Percentiles rank a stretch among this genome's conserved stretches.
phyloP scores from a whole-genome alignment of 2,797 vertebrate species.

The Sitta carolinensis region DNA sequence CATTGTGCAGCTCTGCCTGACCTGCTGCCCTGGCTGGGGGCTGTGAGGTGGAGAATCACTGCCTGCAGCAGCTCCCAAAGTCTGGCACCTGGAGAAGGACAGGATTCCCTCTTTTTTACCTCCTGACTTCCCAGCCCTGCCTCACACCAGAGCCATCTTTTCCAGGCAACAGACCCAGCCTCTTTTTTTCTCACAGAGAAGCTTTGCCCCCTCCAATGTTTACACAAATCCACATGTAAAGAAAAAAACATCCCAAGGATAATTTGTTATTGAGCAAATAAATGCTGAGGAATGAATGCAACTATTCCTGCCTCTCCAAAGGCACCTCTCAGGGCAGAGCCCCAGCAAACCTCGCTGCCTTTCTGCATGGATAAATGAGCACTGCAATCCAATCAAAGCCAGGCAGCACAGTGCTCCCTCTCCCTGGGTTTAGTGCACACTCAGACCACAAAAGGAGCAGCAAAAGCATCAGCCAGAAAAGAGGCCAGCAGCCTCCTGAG shows the following conservation, averaged over 20 bases:
- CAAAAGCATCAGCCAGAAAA: conserved; percentile 1
- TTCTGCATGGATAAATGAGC: background rate
- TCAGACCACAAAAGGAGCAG: conserved; percentile 18
- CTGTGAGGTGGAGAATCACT: background rate
- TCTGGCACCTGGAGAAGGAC: background rate
- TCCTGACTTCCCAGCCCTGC: background rate
- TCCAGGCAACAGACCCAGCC: background rate
- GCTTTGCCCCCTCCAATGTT: background rate
- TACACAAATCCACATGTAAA: background rate
- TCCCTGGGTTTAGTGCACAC: background rate
- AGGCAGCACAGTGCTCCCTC: background rate
- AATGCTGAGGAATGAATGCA: background rate
- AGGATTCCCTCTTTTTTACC: background rate
- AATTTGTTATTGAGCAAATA: background rate
- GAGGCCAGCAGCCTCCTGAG: conserved; percentile 15
- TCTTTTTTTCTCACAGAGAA: background rate
- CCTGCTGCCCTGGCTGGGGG: rapidly evolving
- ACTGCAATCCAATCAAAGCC: background rate
- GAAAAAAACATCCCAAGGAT: background rate
- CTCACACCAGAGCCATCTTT: background rate
- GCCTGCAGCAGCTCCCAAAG: background rate
- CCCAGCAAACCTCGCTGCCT: background rate
- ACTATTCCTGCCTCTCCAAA: background rate
- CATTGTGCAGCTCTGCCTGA: rapidly evolving
- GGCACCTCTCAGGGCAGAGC: background rate